Evolutionary conservation across 2,113 vertebrate species (phyloP).

Genomic region (Sinosuthora webbiana): DNA sequence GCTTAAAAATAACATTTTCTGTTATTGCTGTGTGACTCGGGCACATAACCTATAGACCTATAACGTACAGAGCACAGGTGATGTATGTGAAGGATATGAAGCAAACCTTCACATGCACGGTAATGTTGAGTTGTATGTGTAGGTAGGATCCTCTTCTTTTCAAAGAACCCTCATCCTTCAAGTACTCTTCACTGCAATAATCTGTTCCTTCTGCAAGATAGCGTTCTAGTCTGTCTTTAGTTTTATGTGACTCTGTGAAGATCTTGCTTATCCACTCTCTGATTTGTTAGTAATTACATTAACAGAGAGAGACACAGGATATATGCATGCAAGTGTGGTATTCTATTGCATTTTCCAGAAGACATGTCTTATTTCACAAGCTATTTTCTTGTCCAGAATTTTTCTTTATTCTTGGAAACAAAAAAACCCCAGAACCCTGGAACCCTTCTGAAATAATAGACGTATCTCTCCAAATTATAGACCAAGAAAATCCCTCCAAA

Average conservation of each 20-base stretch:
- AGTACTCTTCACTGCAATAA: background rate
- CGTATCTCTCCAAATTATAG: background rate
- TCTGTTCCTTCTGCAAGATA: background rate
- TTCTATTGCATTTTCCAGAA: background rate
- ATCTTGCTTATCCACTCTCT: background rate
- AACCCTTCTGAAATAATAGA: background rate
- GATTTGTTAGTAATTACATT: background rate
- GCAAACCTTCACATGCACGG: background rate
- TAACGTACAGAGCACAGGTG: background rate
- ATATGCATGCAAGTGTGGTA: background rate
- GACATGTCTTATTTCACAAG: background rate
- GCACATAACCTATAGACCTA: background rate
- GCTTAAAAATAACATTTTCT: background rate
- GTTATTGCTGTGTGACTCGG: background rate
- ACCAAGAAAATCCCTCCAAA: background rate
- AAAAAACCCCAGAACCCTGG: background rate
- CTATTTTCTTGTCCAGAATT: background rate
- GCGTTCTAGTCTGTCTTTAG: background rate
- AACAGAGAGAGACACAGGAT: background rate
- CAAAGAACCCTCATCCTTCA: fast-evolving
- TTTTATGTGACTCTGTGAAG: background rate
- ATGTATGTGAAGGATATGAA: background rate
- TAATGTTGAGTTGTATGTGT: background rate
- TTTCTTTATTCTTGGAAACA: background rate
- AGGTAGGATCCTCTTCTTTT: background rate